Base-by-base conservation (phyloP, 2,888 invertebrate genomes). In the Lottia scabra region DNA sequence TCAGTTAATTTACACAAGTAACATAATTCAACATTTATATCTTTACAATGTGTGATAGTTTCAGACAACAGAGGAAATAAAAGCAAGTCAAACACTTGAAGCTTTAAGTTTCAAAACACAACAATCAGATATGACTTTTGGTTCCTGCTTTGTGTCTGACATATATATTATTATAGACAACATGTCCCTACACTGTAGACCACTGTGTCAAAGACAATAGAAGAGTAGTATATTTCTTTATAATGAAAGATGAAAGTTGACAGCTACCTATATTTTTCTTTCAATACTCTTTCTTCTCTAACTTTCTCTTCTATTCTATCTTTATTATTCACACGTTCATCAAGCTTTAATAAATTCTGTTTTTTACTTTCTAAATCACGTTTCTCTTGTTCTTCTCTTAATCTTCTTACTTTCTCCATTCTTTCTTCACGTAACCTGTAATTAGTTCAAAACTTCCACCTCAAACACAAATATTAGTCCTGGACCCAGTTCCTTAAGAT, bases 371-470 rank as follows among this genome's bases (percentile, higher is more conserved):
- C 75, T 43, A 72, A 68, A 23, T 81, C 82, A 62, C 74, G 64
- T 27, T 72, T 77, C 56, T 78, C 67, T 30, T 75, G 68, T 45
- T 74, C 27, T 67, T 81, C 81, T 1, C 81, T 71, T 62, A 75
- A 65, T 26, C 79, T 78, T 26, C 78, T 77, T 0, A 80, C 84
- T 65, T 81, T 85, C 66, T 77, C 79, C 78, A 80, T 80, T 43
- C 80, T 79, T 62, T 83, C 82, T 63, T 82, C 84, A 27, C 84
- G 76, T 45, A 78, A 75, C 72, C 84, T 84, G 67, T 38, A 38
- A 38, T 4, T 38, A 38, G 38, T 38, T 38, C 10, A 38, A 38
- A 38, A 30, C 30, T 30, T 30, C 2, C 10, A 4, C 10, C 8
- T 8, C 38, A 38, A 38, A 38, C 38, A 38, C n/a, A 38, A 8